Evolutionary conservation across 2,888 invertebrate genomes (phyloP), one percentile per base, ranked within the genome.

Genomic region (Andrena bicolor): DNA sequence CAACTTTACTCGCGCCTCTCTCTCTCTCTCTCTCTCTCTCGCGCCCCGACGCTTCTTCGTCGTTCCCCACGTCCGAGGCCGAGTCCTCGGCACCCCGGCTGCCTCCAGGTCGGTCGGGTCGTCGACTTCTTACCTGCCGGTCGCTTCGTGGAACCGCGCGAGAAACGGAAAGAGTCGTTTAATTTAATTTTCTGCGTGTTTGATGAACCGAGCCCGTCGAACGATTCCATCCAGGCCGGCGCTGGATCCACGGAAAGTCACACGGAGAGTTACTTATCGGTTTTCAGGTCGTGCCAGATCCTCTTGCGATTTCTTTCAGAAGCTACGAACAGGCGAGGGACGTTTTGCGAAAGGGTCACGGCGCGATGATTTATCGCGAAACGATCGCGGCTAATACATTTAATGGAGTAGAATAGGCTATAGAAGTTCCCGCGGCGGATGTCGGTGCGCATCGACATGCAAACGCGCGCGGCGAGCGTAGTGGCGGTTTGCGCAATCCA

Each of bases 1-100:
- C 92, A 92, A 92, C 92, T 91, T 92, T 91, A 89, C 90, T 89
- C 90, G 88, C 88, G 86, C 82, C 84, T 85, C 87, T 86, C 70
- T 76, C 83, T 83, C 82, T 82, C 76, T 70, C 35, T 68, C 74
- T 68, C 68, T 72, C 30, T 20, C 66, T 51, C 58, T 10, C 60
- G 65, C 30, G n/a, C 71, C 16, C 48, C 69, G 73, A 65, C 76
- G 71, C 16, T 35, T 51, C 65, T 41, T 41, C 23, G 56, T 13
- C 28, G 10, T 77, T 20, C 61, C 65, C 58, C 56, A 26, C 56
- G 51, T 77, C 60, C 58, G 69, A 68, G 32, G 41, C 56, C 13
- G 48, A 26, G 61, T 74, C 68, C 76, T 51, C 35, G 84, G 85
- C 76, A 82, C 88, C 60, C 74, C 78, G 73, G 78, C 76, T 75